A percentile compares a stretch with the other conserved stretches of the same genome.
These are phyloP conservation scores for Benitochromis conjunctus DNA, from an alignment of 2,113 vertebrate species.

Conservation along the genomic window DNA sequence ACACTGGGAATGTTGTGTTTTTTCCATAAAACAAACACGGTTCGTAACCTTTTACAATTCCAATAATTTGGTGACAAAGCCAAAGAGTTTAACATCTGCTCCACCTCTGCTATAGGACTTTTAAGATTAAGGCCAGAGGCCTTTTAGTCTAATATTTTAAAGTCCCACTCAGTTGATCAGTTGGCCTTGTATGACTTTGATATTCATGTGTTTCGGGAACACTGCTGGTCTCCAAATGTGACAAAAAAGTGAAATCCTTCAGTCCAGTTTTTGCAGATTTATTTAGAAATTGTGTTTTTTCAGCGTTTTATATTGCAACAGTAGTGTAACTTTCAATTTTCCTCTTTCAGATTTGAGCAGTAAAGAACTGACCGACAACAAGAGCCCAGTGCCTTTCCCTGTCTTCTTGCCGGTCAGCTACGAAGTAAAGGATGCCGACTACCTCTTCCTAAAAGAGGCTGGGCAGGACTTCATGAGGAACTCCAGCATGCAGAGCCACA, in stretches of 20 bases:
- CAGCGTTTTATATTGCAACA: background rate
- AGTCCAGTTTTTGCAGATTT: background rate
- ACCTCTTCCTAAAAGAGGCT: constrained; percentile 88
- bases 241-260: background rate
- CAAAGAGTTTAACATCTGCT: background rate
- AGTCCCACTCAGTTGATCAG: constrained; percentile 47
- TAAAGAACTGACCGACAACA: constrained; percentile 79
- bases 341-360: constrained; percentile 77
- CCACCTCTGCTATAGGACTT: background rate
- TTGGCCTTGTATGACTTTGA: constrained; percentile 19
- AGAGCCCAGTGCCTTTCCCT: constrained; percentile 79
- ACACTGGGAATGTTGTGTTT: background rate
- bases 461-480: constrained; percentile 94
- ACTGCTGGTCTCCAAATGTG: background rate
- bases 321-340: background rate
- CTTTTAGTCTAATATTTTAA: constrained; percentile 55
- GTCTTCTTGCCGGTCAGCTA: constrained; percentile 86
- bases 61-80: background rate
- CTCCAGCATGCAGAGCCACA: constrained; percentile 85
- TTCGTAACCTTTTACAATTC: background rate
- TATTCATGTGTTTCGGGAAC: background rate
- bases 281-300: background rate
- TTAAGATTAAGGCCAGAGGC: constrained; percentile 33
- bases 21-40: background rate
- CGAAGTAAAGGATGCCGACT: constrained; percentile 79